Base-by-base conservation (phyloP, 64 coral and sea anemone species). In the Montipora sp. region DNA sequence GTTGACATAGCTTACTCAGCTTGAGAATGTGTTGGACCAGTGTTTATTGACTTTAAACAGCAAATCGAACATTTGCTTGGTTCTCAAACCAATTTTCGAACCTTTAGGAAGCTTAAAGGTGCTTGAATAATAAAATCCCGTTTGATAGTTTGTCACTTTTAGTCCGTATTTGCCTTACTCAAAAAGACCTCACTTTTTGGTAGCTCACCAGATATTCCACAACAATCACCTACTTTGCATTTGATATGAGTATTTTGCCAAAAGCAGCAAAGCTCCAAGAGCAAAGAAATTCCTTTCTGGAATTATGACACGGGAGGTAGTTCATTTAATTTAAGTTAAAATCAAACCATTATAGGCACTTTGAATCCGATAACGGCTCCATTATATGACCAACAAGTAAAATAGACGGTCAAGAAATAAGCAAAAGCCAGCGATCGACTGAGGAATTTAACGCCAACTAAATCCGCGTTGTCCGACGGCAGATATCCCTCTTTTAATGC, bases 1-100 rank as follows among this genome's bases (percentile, higher is more conserved):
- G 68, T 71, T 71, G 18, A 23, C 18, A 71, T 1, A 23, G 68
- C 68, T 23, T 36, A 36, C 36, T 36, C 68, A 57, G 11, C 21
- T n/a, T 21, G 68, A 5, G 68, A 23, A n/a, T 22, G 10, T 71
- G 16, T 23, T 19, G 18, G 7, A 44, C 23, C 23, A 80, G 8
- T 58, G 51, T 80, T 80, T 80, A 80, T 80, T 80, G 78, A 53
- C 10, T 80, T 80, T 4, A 79, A 4, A 15, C 4, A 65, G 3
- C 6, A 15, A 81, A 12, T 8, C 23, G 15, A 47, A 47, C 14
- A 83, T 83, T 83, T 83, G 80, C 13, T 63, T 8, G 10, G 80
- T 19, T 83, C 80, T 83, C 67, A 3, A 19, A 14, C 13, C 45
- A 18, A 15, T 66, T 27, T 46, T 27, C 53, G 36, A 36, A 81